Base-by-base conservation (phyloP, 2,113 vertebrate species). In the Gnathonemus longibarbis region DNA sequence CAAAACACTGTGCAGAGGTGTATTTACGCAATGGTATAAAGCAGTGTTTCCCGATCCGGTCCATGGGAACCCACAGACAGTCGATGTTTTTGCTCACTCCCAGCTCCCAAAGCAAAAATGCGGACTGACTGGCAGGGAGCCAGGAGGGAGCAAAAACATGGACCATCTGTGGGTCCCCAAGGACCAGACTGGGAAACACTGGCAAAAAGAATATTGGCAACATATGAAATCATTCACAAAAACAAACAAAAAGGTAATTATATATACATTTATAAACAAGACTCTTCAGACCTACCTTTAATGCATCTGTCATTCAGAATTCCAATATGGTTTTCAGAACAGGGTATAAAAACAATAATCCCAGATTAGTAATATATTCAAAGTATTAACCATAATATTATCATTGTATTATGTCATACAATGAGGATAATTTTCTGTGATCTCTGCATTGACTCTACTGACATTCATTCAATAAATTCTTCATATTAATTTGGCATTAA, bases 211-310 rank as follows among this genome's bases (percentile, higher is more conserved):
- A 24, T 48, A 42, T 21, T 21, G 7, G 21, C 42, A 84, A n/a
- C 27, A 70, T 27, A 39, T 53, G 19, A 53, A 35, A 39, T 53
- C 48, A 52, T 15, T 35, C n/a, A 56, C 13, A 53, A 42, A 53
- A 31, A 13, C n/a, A 53, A 87, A 87, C 8, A 48, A n/a, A 27
- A 6, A 35, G 27, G 66, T 42, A 42, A 42, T 17, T 7, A 80
- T 42, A 80, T 80, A 19, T 86, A 86, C 21, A 85, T 49, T 86
- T 50, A 50, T 50, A 35, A 50, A 77, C 3, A 46, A 48, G n/a
- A 84, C 9, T 46, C 17, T n/a, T 53, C 19, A 9, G 49, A n/a
- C 90, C 35, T 46, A 91, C 90, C 90, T 91, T 91, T 31, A 91
- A 50, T 46, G 53, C 74, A 17, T 74, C 90, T 91, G 56, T 27